Evolutionary conservation across 2,888 invertebrate genomes (phyloP).

Genomic region (Patella ulyssiponensis): DNA sequence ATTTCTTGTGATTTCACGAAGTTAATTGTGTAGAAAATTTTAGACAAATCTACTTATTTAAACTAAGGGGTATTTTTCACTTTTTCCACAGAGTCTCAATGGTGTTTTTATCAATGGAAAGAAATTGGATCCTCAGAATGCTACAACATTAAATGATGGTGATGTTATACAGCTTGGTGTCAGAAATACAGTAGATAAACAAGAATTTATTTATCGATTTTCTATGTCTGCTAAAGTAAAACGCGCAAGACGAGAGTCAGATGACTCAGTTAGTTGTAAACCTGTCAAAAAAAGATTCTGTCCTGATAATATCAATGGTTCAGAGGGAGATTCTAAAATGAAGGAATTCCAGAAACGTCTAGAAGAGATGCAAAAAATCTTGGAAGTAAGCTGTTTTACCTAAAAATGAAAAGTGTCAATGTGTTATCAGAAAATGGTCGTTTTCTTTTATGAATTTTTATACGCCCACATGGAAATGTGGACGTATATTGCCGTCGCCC

Average conservation of each 20-base stretch:
- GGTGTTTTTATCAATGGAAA: constrained; percentile 62
- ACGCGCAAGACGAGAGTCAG: constrained; percentile 29
- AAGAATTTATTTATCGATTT: constrained; percentile 59
- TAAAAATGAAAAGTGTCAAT: no score
- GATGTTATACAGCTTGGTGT: constrained; percentile 63
- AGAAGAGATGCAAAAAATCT: constrained; percentile 46
- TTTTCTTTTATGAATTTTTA: no score
- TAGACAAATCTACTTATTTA: neutral
- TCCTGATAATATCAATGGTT: neutral
- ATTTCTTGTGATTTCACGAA: neutral
- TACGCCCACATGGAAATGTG: no score
- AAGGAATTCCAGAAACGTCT: constrained; percentile 50
- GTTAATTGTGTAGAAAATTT: neutral
- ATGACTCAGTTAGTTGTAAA: constrained; percentile 15
- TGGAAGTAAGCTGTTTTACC: constrained; percentile 29
- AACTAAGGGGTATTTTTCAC: no score
- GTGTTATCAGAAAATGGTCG: no score
- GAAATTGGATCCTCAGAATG: constrained; percentile 44
- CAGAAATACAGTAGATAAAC: constrained; percentile 39
- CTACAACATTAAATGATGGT: constrained; percentile 51
- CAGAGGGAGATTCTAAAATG: constrained; percentile 41
- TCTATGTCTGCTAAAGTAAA: constrained; percentile 49
- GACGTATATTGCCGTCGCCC: no score
- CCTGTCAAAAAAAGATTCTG: neutral
- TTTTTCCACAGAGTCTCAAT: constrained; percentile 60